A percentile compares a stretch with the other conserved stretches of the same genome.
Evolutionary conservation across 2,113 vertebrate species (phyloP).

Genomic region (Pelvicachromis taeniatus): DNA sequence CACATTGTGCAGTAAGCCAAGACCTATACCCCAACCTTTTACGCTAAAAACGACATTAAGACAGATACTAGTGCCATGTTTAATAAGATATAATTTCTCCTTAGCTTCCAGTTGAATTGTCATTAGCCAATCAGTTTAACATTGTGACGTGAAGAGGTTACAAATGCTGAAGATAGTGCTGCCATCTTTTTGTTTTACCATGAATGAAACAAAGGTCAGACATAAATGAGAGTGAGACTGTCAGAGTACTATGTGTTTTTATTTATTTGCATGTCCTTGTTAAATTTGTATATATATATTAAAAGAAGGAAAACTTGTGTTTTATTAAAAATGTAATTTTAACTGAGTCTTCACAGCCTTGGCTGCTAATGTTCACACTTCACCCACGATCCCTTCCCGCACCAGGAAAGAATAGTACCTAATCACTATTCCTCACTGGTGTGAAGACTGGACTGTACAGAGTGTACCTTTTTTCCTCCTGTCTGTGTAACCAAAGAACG

Average conservation of each 20-base stretch:
- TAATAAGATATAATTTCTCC: conserved; percentile 20
- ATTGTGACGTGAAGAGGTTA: conserved; percentile 12
- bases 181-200: neutral
- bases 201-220: neutral
- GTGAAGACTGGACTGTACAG: conserved; percentile 16
- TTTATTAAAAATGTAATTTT: conserved; percentile 18
- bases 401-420: conserved; percentile 22
- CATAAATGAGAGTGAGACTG: neutral
- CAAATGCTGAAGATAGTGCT: neutral
- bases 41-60: conserved; percentile 19
- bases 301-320: neutral
- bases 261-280: neutral
- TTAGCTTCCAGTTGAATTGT: conserved; percentile 32
- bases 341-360: conserved; percentile 30
- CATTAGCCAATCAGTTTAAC: conserved; percentile 15
- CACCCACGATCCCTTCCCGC: conserved; percentile 36
- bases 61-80: conserved; percentile 21
- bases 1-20: conserved; percentile 13
- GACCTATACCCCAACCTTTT: neutral
- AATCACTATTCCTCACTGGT: conserved; percentile 24
- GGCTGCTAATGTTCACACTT: conserved; percentile 45
- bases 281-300: neutral
- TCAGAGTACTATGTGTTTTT: neutral
- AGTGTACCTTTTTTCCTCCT: neutral
- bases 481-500: neutral